Conservation (phyloP, 2,888 invertebrate genomes). For the Hemaris fuciformis region DNA sequence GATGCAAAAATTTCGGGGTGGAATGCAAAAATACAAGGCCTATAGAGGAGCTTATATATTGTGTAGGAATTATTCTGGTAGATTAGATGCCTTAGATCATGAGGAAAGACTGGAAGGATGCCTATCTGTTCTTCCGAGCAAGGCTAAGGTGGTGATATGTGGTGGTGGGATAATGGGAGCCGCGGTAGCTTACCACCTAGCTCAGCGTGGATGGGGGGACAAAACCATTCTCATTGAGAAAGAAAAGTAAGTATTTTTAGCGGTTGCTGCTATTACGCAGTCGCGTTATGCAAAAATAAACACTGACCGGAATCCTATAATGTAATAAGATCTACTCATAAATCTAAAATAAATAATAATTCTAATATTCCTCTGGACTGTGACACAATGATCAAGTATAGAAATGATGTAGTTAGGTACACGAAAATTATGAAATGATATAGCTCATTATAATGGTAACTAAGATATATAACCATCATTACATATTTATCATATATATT, state of each 20-base stretch:
- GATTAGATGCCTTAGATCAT: slow-evolving; percentile 54
- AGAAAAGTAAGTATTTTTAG: slow-evolving; percentile 83
- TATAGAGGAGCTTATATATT: slow-evolving; percentile 1
- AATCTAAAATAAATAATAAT: no score
- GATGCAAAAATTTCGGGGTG: slow-evolving; percentile 10
- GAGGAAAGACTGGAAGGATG: slow-evolving; percentile 60
- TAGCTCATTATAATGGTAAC: no score
- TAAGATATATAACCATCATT: no score
- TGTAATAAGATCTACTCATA: no score
- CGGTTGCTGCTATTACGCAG: neutral
- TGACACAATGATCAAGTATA: no score
- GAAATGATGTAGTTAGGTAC: no score
- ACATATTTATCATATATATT: no score
- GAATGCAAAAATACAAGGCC: neutral
- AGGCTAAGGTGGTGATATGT: slow-evolving; percentile 91
- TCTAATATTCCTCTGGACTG: no score
- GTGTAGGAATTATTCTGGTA: slow-evolving; percentile 38
- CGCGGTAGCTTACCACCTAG: slow-evolving; percentile 94
- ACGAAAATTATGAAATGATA: no score
- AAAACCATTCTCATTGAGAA: slow-evolving; percentile 93
- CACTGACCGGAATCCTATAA: no score
- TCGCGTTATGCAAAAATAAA: neutral
- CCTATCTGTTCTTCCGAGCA: slow-evolving; percentile 55
- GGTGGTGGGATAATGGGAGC: slow-evolving; percentile 96
- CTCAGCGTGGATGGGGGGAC: slow-evolving; percentile 89